phyloP scores from a whole-genome alignment of 1,140 invertebrate genomes.

The Lepidurus apus region DNA sequence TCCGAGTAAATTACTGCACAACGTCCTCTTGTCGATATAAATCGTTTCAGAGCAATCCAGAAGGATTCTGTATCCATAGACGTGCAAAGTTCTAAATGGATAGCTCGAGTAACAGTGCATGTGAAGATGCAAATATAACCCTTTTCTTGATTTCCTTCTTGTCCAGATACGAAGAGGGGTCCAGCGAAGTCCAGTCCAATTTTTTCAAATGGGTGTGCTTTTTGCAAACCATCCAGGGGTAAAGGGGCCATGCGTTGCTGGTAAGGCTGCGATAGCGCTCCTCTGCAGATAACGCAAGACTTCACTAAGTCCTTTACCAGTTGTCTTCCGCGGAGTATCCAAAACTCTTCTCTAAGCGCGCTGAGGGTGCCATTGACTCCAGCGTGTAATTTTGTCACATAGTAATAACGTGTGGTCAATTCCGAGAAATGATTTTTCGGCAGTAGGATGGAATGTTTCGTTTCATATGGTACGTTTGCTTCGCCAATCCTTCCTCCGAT shows the following conservation, averaged over 20 bases:
- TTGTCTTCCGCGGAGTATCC: conserved; percentile 29
- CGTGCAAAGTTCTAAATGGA: conserved; percentile 11
- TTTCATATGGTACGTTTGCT: conserved; percentile 36
- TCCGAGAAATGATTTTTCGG: conserved; percentile 30
- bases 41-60: conserved; percentile 9
- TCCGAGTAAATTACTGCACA: conserved; percentile 25
- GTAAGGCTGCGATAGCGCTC: neutral
- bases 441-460: conserved; percentile 42
- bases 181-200: conserved; percentile 42
- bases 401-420: neutral
- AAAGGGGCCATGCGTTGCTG: conserved; percentile 4
- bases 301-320: neutral
- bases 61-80: neutral
- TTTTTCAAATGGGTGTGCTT: conserved; percentile 33
- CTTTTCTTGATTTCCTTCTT: conserved; percentile 20
- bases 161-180: conserved; percentile 38
- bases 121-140: conserved; percentile 27
- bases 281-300: neutral
- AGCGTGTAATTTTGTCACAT: neutral
- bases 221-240: conserved; percentile 26
- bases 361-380: conserved; percentile 15
- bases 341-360: conserved; percentile 11
- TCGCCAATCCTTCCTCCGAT: conserved; percentile 45
- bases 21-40: conserved; percentile 23
- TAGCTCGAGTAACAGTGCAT: conserved; percentile 10